These are phyloP conservation scores for Nymphicus hollandicus DNA, from an alignment of 2,113 vertebrate genomes.

Conservation along the genomic window DNA sequence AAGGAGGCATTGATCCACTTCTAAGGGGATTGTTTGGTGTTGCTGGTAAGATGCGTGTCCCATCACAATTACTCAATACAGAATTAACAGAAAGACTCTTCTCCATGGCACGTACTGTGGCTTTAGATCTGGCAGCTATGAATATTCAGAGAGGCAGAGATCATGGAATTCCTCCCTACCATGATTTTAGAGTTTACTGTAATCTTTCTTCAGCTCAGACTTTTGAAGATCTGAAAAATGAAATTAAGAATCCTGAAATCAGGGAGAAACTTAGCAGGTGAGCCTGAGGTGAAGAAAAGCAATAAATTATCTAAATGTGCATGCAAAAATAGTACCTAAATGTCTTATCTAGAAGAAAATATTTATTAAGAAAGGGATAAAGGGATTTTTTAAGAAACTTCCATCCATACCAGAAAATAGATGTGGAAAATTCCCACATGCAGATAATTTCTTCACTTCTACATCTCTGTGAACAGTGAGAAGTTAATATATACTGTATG, in stretches of 20 bases:
- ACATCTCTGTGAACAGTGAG: not conserved
- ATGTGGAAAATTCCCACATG: not conserved
- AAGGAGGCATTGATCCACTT: constrained; percentile 96
- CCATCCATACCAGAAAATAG: not conserved
- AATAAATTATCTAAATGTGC: constrained; percentile 3
- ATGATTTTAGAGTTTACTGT: constrained; percentile 95
- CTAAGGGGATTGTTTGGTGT: constrained; percentile 92
- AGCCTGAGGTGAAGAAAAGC: constrained; percentile 49
- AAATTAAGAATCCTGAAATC: constrained; percentile 89
- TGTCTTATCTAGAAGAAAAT: not conserved
- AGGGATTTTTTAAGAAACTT: not conserved
- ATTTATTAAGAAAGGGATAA: not conserved
- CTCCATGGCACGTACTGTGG: constrained; percentile 95
- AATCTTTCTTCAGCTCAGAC: constrained; percentile 89
- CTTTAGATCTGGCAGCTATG: constrained; percentile 95
- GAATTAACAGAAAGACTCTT: constrained; percentile 96
- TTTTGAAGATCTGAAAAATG: constrained; percentile 92
- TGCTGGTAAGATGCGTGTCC: constrained; percentile 93
- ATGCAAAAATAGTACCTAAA: not conserved
- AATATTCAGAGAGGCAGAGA: constrained; percentile 96
- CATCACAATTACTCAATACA: constrained; percentile 91
- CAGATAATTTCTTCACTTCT: not conserved
- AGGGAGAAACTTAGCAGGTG: constrained; percentile 92
- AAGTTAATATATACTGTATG: not conserved
- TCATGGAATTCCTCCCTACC: constrained; percentile 95